Evolutionary conservation across 2,888 invertebrate genomes (phyloP), one percentile per base, ranked within the genome.

Genomic region (Dendrolimus pini): DNA sequence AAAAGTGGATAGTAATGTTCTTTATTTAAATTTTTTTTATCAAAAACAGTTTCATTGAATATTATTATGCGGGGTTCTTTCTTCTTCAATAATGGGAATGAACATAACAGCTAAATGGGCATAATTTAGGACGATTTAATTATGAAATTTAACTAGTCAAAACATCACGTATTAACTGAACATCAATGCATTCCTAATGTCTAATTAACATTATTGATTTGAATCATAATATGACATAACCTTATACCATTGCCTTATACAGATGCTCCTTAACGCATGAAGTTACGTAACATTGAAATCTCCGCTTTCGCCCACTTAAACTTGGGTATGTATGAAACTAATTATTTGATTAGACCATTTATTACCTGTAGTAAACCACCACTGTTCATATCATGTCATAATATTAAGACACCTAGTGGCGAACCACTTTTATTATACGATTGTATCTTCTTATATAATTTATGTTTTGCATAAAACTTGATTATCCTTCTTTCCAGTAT

Each of bases 301-400:
- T 66, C 58, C 54, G 66, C 74, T 75, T 78, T 76, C 74, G 64
- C 65, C 65, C 66, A 13, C 55, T 56, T 30, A 30, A 30, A 30
- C 30, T 30, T 30, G 30, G 30, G 54, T 59, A 53, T 47, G 8
- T 47, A 47, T 47, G 30, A 30, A 30, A 10, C 47, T 3, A 47
- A 47, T 47, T 10, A 47, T 47, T 12, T 9, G 9, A 47, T 47
- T 47, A 47, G 9, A 12, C 47, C 12, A 47, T 47, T 47, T 47
- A 47, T 47, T 47, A 47, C 3, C 47, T 47, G 9, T 12, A 12
- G 2, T 9, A 47, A 47, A 47, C 12, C 47, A 47, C 3, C 47
- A 12, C 12, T 10, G 47, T 47, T 12, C 9, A 6, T 12, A 47
- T 9, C 47, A 12, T 9, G 47, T 12, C 47, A 47, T 47, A 47